A percentile compares a stretch with the other conserved stretches of the same genome.
These are phyloP conservation scores for Chromobotia macracanthus DNA, from an alignment of 2,797 vertebrate species.

Conservation along the genomic window DNA sequence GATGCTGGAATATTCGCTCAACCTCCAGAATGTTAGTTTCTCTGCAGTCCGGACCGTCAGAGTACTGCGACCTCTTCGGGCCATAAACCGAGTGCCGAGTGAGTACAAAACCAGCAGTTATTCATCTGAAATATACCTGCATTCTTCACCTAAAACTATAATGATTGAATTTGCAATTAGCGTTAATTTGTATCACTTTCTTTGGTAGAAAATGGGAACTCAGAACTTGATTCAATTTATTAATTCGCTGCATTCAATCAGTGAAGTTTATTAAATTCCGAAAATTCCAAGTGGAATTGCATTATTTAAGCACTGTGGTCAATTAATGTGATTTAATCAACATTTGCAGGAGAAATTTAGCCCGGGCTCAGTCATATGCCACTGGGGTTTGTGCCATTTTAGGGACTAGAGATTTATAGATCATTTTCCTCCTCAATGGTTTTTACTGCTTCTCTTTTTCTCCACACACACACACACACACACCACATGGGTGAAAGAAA, in stretches of 20 bases:
- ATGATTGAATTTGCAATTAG: background rate
- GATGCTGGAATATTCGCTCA: slow-evolving; percentile 98
- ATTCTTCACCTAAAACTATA: background rate
- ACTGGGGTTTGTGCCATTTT: slow-evolving; percentile 41
- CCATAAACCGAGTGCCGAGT: slow-evolving; percentile 99
- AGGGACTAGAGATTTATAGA: slow-evolving; percentile 63
- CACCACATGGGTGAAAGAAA: background rate
- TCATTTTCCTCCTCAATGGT: slow-evolving; percentile 63
- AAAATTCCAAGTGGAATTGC: slow-evolving; percentile 19
- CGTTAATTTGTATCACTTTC: background rate
- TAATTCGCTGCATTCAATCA: slow-evolving; percentile 18
- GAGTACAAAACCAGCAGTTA: slow-evolving; percentile 72
- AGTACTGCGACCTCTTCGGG: slow-evolving; percentile 93
- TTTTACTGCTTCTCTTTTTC: slow-evolving; percentile 56
- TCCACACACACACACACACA: slow-evolving; percentile 31
- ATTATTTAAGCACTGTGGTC: slow-evolving; percentile 29
- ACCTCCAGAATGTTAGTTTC: slow-evolving; percentile 97
- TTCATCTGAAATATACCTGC: background rate
- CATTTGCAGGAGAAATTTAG: slow-evolving; percentile 40
- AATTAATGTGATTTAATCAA: slow-evolving; percentile 40
- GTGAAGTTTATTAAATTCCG: slow-evolving; percentile 22
- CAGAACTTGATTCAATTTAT: background rate
- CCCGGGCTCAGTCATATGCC: slow-evolving; percentile 16
- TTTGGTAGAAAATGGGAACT: slow-evolving; percentile 2
- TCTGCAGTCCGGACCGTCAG: slow-evolving; percentile 95